A percentile compares a stretch with the other conserved stretches of the same genome.
Conservation (phyloP, 2,888 invertebrate genomes). For the Cryptocephalus primarius region DNA sequence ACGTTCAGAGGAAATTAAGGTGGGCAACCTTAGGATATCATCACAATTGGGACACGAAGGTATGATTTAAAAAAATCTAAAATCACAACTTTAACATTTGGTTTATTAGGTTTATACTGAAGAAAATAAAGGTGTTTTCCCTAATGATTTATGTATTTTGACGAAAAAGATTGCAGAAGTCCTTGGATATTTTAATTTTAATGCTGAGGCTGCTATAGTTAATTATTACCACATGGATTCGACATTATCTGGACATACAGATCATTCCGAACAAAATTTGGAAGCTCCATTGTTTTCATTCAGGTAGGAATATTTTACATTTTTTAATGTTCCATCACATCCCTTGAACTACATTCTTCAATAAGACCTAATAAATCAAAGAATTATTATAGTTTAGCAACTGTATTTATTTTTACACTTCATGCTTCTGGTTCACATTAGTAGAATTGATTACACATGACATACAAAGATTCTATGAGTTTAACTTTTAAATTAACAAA, state of each 20-base stretch:
- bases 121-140: slow-evolving; percentile 55
- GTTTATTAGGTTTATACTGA: slow-evolving; percentile 55
- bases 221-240: slow-evolving; percentile 94
- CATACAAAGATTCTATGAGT: too few relatives aligned
- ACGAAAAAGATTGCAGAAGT: slow-evolving; percentile 50
- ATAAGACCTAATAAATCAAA: too few relatives aligned
- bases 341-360: not conserved
- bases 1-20: slow-evolving; percentile 49
- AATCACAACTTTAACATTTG: not conserved
- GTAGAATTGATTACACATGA: too few relatives aligned
- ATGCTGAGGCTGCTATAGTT: slow-evolving; percentile 87
- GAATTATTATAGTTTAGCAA: too few relatives aligned
- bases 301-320: slow-evolving; percentile 45
- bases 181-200: slow-evolving; percentile 50
- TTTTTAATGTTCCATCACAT: not conserved
- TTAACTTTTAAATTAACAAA: not conserved
- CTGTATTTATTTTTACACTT: too few relatives aligned
- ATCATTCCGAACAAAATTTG: slow-evolving; percentile 81
- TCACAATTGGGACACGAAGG: slow-evolving; percentile 96
- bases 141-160: slow-evolving; percentile 57
- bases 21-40: slow-evolving; percentile 98
- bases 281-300: slow-evolving; percentile 85
- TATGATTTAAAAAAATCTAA: slow-evolving; percentile 30
- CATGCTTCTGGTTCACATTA: too few relatives aligned
- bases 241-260: slow-evolving; percentile 86